phyloP scores from a whole-genome alignment of 2,797 vertebrate species.

The Garrulus glandarius region DNA sequence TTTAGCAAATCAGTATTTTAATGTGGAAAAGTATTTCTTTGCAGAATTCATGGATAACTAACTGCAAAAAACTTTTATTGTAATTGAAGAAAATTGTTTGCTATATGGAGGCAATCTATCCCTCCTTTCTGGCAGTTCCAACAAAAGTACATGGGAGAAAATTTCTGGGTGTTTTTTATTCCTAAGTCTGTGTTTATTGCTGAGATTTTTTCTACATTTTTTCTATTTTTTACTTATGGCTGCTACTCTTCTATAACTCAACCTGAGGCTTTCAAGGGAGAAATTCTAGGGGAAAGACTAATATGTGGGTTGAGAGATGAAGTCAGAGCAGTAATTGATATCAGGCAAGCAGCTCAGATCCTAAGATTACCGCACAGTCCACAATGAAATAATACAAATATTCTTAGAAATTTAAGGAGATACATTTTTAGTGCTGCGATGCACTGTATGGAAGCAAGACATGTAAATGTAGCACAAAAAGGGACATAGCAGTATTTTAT shows the following conservation, averaged over 20 bases:
- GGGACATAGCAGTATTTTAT: not conserved
- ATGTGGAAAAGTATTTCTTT: not conserved
- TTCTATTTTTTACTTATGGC: not conserved
- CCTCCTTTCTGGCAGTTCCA: not conserved
- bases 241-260: not conserved
- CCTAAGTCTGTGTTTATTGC: not conserved
- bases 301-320: not conserved
- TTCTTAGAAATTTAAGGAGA: not conserved
- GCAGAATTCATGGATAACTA: not conserved
- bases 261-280: not conserved
- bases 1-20: not conserved
- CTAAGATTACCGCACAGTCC: not conserved
- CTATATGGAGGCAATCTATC: not conserved
- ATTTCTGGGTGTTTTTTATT: not conserved
- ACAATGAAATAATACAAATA: not conserved
- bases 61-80: not conserved
- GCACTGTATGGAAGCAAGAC: fast-evolving
- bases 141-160: not conserved
- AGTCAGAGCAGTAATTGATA: not conserved
- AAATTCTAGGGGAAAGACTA: not conserved
- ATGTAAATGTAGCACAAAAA: not conserved
- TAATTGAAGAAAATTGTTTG: not conserved
- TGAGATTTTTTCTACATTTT: not conserved
- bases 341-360: not conserved
- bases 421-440: not conserved